These are phyloP conservation scores for Argyrosomus japonicus DNA, from an alignment of 2,113 vertebrate genomes.

Conservation along the genomic window DNA sequence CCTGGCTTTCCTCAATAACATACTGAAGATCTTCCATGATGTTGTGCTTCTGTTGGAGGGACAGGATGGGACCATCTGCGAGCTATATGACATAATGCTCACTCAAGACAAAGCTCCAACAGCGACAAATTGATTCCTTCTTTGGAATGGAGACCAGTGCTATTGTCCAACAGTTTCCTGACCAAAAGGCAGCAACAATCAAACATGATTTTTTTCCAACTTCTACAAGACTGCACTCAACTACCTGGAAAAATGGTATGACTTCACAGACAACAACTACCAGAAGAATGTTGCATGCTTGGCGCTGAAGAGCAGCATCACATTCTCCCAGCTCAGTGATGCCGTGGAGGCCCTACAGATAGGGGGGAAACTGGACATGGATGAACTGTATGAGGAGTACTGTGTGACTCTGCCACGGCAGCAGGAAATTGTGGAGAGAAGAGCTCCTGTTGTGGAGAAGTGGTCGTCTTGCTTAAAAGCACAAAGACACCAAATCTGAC, in stretches of 20 bases:
- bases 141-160: slow-evolving; percentile 21
- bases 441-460: slow-evolving; percentile 50
- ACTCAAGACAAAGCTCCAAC: not conserved
- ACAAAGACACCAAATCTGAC: not conserved
- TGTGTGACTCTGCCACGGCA: slow-evolving; percentile 25
- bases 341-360: slow-evolving; percentile 44
- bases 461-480: slow-evolving; percentile 43
- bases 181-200: slow-evolving; percentile 38
- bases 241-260: slow-evolving; percentile 51
- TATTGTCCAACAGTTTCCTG: not conserved
- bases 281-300: slow-evolving; percentile 34
- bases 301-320: slow-evolving; percentile 45
- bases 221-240: slow-evolving; percentile 44
- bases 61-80: not conserved
- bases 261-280: slow-evolving; percentile 44
- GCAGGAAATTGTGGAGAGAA: slow-evolving; percentile 40
- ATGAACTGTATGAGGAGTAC: slow-evolving; percentile 41
- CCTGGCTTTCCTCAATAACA: not conserved
- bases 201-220: slow-evolving; percentile 34
- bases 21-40: slow-evolving; percentile 9
- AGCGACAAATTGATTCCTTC: not conserved
- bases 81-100: not conserved
- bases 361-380: slow-evolving; percentile 50
- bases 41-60: slow-evolving; percentile 11
- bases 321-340: slow-evolving; percentile 36